These are phyloP conservation scores for Cryptomyrus ogoouensis DNA, from an alignment of 2,113 vertebrate species.

Conservation along the genomic window DNA sequence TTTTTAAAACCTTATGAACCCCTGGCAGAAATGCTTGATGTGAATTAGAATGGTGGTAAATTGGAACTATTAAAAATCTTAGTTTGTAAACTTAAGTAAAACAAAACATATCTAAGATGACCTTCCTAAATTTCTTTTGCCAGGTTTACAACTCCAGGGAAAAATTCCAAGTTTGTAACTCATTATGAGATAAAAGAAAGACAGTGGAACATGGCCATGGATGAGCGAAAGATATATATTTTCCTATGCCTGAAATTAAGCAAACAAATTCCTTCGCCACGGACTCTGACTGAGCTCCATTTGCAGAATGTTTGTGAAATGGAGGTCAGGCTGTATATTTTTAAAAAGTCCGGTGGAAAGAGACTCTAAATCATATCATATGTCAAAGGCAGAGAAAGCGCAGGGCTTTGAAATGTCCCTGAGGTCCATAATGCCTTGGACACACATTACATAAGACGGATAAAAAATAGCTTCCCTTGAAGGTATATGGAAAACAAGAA, in stretches of 20 bases:
- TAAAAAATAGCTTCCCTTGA: slow-evolving; percentile 36
- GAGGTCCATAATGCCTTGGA: slow-evolving; percentile 29
- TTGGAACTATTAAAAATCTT: neutral
- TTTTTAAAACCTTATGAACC: neutral
- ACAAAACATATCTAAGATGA: neutral
- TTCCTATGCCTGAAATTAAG: neutral
- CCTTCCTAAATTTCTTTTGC: neutral
- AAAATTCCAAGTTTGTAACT: neutral
- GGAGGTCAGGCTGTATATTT: slow-evolving; percentile 16
- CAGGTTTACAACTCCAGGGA: neutral
- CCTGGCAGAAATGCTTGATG: neutral
- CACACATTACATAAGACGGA: slow-evolving; percentile 44
- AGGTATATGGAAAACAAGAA: slow-evolving; percentile 43
- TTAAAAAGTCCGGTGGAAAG: slow-evolving; percentile 21
- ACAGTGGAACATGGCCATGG: neutral
- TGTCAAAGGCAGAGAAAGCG: slow-evolving; percentile 36
- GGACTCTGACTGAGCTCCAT: neutral
- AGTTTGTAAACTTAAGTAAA: neutral
- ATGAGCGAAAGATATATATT: slow-evolving; percentile 9
- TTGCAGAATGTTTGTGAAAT: slow-evolving; percentile 1
- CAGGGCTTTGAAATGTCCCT: slow-evolving; percentile 29
- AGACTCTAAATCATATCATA: slow-evolving; percentile 34
- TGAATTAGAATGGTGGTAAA: neutral
- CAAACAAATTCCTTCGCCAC: neutral
- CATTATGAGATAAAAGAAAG: slow-evolving; percentile 7